Percentiles rank a stretch among this genome's conserved stretches.
phyloP scores from a whole-genome alignment of 2,888 invertebrate species.

The Drosophila mimetica region DNA sequence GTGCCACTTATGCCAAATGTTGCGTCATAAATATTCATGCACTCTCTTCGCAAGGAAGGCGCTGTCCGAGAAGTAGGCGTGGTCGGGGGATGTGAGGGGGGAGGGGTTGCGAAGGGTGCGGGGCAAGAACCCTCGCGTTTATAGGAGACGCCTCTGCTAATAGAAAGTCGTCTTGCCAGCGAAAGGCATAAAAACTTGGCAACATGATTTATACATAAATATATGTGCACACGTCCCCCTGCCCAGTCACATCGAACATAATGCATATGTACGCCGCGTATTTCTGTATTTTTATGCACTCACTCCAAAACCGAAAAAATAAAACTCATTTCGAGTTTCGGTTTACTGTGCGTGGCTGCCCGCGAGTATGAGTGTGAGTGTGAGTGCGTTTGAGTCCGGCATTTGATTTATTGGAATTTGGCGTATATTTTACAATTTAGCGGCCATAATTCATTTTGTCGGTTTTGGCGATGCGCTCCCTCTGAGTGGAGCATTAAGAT shows the following conservation, averaged over 20 bases:
- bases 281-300: slow-evolving; percentile 57
- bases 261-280: slow-evolving; percentile 62
- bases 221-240: slow-evolving; percentile 16
- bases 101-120: neutral
- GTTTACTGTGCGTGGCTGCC: slow-evolving; percentile 21
- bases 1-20: slow-evolving; percentile 79
- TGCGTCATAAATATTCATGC: slow-evolving; percentile 80
- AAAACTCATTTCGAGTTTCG: slow-evolving; percentile 68
- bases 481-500: slow-evolving; percentile 56
- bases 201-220: slow-evolving; percentile 78
- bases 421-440: slow-evolving; percentile 80
- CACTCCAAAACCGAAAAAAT: slow-evolving; percentile 24
- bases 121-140: slow-evolving; percentile 19
- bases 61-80: slow-evolving; percentile 33
- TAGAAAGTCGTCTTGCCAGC: slow-evolving; percentile 69
- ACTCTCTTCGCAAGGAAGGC: slow-evolving; percentile 43
- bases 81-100: slow-evolving; percentile 9
- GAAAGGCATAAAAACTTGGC: slow-evolving; percentile 78
- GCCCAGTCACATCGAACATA: slow-evolving; percentile 38
- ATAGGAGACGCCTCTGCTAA: slow-evolving; percentile 63
- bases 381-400: slow-evolving; percentile 35
- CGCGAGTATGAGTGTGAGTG: slow-evolving; percentile 7
- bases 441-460: slow-evolving; percentile 79
- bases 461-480: slow-evolving; percentile 68
- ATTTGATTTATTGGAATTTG: slow-evolving; percentile 77